phyloP scores from a whole-genome alignment of 2,113 vertebrate genomes.

The Alexandromys fortis region DNA sequence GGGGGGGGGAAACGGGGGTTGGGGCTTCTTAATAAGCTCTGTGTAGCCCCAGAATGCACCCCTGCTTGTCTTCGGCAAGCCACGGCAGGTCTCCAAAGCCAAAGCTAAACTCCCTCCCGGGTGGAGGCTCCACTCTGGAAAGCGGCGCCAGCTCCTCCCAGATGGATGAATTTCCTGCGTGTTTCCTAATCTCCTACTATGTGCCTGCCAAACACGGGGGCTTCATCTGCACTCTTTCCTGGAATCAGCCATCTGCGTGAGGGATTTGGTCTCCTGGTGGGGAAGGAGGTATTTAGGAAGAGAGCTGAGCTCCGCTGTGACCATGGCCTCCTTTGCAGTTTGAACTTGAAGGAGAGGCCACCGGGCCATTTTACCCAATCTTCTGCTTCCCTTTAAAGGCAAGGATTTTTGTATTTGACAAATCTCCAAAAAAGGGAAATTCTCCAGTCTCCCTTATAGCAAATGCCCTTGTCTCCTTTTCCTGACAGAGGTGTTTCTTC shows the following conservation, averaged over 20 bases:
- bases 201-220: not conserved
- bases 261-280: not conserved
- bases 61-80: slow-evolving; percentile 24
- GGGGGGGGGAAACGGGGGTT: slow-evolving; percentile 12
- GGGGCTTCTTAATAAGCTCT: slow-evolving; percentile 17
- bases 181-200: slow-evolving; percentile 40
- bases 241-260: not conserved
- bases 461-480: not conserved
- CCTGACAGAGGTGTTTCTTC: not conserved
- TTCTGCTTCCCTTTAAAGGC: slow-evolving; percentile 40
- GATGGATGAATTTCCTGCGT: not conserved
- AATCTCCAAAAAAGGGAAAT: not conserved
- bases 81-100: not conserved
- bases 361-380: not conserved
- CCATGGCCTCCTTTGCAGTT: not conserved
- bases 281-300: not conserved
- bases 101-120: not conserved
- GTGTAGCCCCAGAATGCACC: not conserved
- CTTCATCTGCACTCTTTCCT: not conserved
- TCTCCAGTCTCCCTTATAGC: not conserved
- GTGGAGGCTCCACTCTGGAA: not conserved
- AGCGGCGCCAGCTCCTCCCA: not conserved
- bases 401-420: not conserved
- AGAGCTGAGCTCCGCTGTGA: not conserved
- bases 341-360: slow-evolving; percentile 33